phyloP scores from a whole-genome alignment of 2,888 invertebrate genomes.

The Alitta virens region DNA sequence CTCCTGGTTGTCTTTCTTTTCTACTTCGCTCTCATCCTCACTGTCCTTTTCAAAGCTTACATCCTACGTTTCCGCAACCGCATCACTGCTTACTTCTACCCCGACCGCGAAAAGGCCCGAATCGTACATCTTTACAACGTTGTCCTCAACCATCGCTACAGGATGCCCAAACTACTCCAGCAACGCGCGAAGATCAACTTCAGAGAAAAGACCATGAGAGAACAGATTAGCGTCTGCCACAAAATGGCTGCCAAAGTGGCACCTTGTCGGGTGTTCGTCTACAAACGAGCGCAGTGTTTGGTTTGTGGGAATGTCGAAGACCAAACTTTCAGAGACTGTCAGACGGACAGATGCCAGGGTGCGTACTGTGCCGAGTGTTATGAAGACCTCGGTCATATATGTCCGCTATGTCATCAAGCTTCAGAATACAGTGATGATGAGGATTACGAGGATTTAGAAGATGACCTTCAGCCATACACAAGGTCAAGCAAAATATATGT shows the following conservation, averaged over 20 bases:
- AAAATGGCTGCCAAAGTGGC: slow-evolving; percentile 17
- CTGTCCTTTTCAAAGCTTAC: slow-evolving; percentile 31
- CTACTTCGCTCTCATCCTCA: slow-evolving; percentile 23
- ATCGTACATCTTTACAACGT: slow-evolving; percentile 32
- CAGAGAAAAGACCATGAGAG: slow-evolving; percentile 18
- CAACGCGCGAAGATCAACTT: slow-evolving; percentile 24
- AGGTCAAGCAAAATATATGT: slow-evolving; percentile 25
- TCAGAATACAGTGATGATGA: slow-evolving; percentile 22
- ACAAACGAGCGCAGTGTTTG: slow-evolving; percentile 23
- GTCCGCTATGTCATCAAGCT: slow-evolving; percentile 29
- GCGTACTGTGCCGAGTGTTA: slow-evolving; percentile 30
- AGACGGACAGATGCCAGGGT: slow-evolving; percentile 28
- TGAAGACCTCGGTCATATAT: slow-evolving; percentile 27
- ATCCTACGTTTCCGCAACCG: slow-evolving; percentile 29
- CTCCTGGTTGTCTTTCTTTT: slow-evolving; percentile 24
- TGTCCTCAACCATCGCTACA: slow-evolving; percentile 26
- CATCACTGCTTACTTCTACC: slow-evolving; percentile 33
- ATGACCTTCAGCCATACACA: slow-evolving; percentile 25
- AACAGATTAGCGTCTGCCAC: slow-evolving; percentile 22
- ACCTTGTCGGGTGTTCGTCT: slow-evolving; percentile 20
- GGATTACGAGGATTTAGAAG: slow-evolving; percentile 24
- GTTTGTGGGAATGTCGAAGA: slow-evolving; percentile 25
- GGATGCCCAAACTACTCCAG: slow-evolving; percentile 26
- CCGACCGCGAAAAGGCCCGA: slow-evolving; percentile 30
- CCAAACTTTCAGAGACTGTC: slow-evolving; percentile 28